Evolutionary conservation across 2,888 invertebrate species (phyloP).

Genomic region (Hirtodrosophila histrioides): DNA sequence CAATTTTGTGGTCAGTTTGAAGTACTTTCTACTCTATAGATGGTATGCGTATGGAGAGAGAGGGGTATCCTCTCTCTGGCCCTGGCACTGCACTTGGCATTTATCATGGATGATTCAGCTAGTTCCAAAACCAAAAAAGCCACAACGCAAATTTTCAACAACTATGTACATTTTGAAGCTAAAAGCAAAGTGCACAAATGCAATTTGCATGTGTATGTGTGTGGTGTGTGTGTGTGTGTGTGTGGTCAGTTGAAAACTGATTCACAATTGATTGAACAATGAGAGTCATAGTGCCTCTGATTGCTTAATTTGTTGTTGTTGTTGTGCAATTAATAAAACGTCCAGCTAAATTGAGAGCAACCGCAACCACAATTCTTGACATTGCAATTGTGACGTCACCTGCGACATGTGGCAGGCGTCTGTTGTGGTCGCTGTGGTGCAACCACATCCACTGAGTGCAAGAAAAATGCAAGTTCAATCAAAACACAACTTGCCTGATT

Average conservation of each 20-base stretch:
- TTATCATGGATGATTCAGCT: slow-evolving; percentile 27
- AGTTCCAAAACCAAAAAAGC: slow-evolving; percentile 36
- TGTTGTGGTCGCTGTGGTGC: slow-evolving; percentile 17
- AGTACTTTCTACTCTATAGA: background rate
- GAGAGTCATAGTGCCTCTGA: slow-evolving; percentile 32
- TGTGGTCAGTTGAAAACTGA: slow-evolving; percentile 41
- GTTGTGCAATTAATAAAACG: slow-evolving; percentile 74
- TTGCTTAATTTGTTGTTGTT: slow-evolving; percentile 42
- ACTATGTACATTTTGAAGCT: slow-evolving; percentile 37
- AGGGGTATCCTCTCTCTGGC: background rate
- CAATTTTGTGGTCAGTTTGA: slow-evolving; percentile 49
- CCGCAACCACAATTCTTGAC: slow-evolving; percentile 59
- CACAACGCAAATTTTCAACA: slow-evolving; percentile 56
- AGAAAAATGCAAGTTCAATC: slow-evolving; percentile 34
- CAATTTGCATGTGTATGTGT: slow-evolving; percentile 25
- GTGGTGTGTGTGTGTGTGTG: slow-evolving; percentile 21
- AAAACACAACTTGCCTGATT: slow-evolving; percentile 15
- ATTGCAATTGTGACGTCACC: slow-evolving; percentile 37
- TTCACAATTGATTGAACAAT: slow-evolving; percentile 62
- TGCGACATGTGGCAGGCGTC: slow-evolving; percentile 14
- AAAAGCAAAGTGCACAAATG: slow-evolving; percentile 37
- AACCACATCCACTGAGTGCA: background rate
- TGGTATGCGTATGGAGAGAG: background rate
- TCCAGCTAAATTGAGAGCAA: slow-evolving; percentile 68
- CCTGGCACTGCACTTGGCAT: slow-evolving; percentile 34